Conservation (phyloP, 2,888 invertebrate genomes). For the Meiosimyza platycephala region DNA sequence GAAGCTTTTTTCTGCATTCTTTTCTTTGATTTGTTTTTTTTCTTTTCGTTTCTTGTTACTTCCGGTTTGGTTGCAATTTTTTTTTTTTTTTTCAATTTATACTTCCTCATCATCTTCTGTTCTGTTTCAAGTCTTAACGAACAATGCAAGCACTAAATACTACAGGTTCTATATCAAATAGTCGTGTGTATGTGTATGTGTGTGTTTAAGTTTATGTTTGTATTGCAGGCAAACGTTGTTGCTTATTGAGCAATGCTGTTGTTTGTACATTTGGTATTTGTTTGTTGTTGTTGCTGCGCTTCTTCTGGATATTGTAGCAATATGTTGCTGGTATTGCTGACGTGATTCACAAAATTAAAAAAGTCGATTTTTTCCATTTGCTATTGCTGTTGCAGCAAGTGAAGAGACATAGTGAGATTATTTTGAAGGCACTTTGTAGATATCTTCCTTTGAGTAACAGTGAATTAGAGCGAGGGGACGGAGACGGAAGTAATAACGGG, state of each 20-base stretch:
- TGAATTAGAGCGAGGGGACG: no score
- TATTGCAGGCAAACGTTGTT: constrained; percentile 26
- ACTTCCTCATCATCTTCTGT: not conserved
- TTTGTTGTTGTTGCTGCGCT: constrained; percentile 6
- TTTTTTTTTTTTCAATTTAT: constrained; percentile 4
- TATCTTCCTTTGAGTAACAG: no score
- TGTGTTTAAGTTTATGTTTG: constrained; percentile 26
- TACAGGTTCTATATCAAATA: not conserved
- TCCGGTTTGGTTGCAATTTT: constrained; percentile 34
- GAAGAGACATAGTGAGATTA: no score
- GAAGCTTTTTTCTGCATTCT: not conserved
- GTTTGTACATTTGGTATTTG: constrained; percentile 24
- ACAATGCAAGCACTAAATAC: constrained; percentile 29
- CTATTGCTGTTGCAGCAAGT: no score
- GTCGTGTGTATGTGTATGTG: constrained; percentile 17
- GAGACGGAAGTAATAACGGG: no score
- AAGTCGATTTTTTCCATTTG: not conserved
- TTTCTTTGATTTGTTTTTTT: constrained; percentile 21
- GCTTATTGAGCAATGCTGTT: constrained; percentile 22
- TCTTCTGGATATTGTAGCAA: constrained; percentile 3
- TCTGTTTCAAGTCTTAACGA: constrained; percentile 2
- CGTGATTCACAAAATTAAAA: constrained; percentile 23
- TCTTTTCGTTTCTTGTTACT: constrained; percentile 22
- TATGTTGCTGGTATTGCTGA: constrained; percentile 16
- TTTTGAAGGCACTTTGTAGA: no score